Base-by-base conservation (phyloP, 2,113 vertebrate species). In the Otocyon megalotis region DNA sequence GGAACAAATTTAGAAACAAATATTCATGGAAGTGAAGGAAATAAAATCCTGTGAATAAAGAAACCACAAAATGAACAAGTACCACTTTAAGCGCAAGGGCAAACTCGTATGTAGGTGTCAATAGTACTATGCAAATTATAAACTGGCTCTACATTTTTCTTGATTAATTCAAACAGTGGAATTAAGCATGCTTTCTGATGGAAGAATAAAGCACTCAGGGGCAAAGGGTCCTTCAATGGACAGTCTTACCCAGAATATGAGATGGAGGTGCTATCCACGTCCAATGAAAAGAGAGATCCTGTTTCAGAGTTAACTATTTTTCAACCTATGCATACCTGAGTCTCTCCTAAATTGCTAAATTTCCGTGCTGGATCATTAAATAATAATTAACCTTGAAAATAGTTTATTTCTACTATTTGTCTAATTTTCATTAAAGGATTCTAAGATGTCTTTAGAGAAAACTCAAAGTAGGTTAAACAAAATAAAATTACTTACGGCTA, bases 241-340 rank as follows among this genome's bases (percentile, higher is more conserved):
- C 13, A 88, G 28, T 0, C 24, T 96, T n/a, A 60, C 6, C 20
- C 7, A 72, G 35, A 88, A 20, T 54, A 30, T 54, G 54, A 90
- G 62, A 79, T 20, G 37, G n/a, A 83, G 58, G 19, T 87, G 24
- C 16, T 28, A 10, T 16, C 32, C 32, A 26, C 7, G 28, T 8
- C 71, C 88, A 88, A 93, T 30, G 32, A 63, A 62, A 95, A 95
- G 79, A 89, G 89, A 82, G 88, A 60, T 88, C 3, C 71, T 83
- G 14, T 76, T 84, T 87, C 63, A 63, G 84, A 72, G 83, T 92
- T 95, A 97, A 96, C 87, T 89, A 87, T 85, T 76, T 95, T 93
- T 97, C 89, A 90, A 69, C 54, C 15, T 83, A 28, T 93, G 85
- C 8, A 89, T 43, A 81, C 62, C 32, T n/a, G 11, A 35, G 26